A percentile compares a stretch with the other conserved stretches of the same genome.
Evolutionary conservation across 2,797 vertebrate species (phyloP).

Genomic region (Trachurus trachurus): DNA sequence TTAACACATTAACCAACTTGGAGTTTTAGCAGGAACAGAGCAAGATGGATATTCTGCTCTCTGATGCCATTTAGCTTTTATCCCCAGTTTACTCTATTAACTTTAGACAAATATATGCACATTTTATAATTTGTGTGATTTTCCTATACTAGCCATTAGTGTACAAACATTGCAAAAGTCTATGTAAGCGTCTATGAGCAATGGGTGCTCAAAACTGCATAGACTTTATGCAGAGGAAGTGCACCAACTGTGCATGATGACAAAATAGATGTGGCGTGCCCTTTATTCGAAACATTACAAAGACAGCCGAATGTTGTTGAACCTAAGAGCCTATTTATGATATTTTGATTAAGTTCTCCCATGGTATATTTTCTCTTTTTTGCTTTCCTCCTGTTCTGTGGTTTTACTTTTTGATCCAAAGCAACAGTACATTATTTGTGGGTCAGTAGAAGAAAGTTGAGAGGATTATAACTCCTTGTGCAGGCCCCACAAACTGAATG

Average conservation of each 20-base stretch:
- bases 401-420: neutral
- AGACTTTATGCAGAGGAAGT: no score
- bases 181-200: no score
- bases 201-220: no score
- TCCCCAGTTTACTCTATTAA: neutral
- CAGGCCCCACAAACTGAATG: conserved; percentile 1
- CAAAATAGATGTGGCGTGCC: no score
- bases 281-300: no score
- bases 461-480: conserved; percentile 38
- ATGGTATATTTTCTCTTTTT: no score
- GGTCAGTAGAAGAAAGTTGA: conserved; percentile 46
- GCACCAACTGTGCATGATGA: no score
- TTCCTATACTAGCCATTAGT: neutral
- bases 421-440: conserved; percentile 29
- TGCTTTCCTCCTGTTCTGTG: neutral
- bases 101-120: neutral
- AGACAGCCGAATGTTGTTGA: no score
- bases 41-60: no score
- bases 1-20: neutral
- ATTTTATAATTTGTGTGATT: conserved; percentile 9
- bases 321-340: no score
- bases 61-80: conserved; percentile 18
- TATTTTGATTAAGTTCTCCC: no score
- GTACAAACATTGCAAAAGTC: no score
- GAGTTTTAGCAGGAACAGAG: conserved; percentile 6